phyloP scores from a whole-genome alignment of 2,113 vertebrate species.

The Brachypteracias leptosomus region DNA sequence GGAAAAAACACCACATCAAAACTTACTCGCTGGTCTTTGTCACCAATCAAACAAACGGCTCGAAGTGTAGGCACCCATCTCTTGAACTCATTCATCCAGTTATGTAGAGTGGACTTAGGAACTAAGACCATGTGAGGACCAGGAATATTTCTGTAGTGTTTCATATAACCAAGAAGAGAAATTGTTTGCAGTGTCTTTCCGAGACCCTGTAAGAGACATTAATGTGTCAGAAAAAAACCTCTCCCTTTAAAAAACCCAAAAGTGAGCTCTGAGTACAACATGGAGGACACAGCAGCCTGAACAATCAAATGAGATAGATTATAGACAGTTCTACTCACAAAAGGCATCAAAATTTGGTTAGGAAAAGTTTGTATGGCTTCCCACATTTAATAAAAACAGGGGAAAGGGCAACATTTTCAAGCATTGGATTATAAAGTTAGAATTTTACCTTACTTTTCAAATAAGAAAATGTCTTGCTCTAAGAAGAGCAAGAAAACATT shows the following conservation, averaged over 20 bases:
- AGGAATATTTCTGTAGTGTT: constrained; percentile 97
- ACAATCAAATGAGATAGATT: background rate
- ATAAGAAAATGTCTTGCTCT: background rate
- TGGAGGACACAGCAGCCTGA: background rate
- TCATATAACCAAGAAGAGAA: constrained; percentile 98
- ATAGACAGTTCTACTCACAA: background rate
- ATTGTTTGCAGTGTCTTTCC: constrained; percentile 99
- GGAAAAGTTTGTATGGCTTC: background rate
- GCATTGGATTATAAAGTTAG: background rate
- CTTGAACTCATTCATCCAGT: constrained; percentile 99
- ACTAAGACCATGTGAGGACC: constrained; percentile 99
- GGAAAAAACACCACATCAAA: background rate
- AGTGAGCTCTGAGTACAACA: background rate
- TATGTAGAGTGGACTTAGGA: constrained; percentile 98
- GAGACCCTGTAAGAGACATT: constrained; percentile 81
- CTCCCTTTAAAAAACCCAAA: background rate
- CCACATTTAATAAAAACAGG: background rate
- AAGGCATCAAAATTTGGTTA: background rate
- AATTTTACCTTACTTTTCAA: background rate
- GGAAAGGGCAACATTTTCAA: background rate
- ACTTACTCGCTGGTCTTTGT: constrained; percentile 90
- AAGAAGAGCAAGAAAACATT: background rate
- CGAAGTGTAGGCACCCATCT: constrained; percentile 97
- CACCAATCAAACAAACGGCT: constrained; percentile 96
- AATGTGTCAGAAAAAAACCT: background rate